Base-by-base conservation (phyloP, 92 coral and sea anemone genomes). In the Epizoanthus illoricatus region DNA sequence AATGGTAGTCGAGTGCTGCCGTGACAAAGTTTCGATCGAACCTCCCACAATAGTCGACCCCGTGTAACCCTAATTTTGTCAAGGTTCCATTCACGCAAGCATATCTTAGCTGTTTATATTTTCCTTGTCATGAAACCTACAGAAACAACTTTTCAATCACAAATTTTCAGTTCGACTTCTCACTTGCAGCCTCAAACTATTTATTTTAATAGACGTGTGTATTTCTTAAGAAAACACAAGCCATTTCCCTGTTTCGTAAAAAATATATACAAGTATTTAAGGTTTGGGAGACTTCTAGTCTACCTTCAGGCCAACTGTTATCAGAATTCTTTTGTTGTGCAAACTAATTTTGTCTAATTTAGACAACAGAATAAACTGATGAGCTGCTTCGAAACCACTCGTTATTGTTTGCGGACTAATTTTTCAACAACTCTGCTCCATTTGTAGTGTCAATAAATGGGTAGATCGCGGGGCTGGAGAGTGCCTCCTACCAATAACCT, bases 401-500 rank as follows among this genome's bases (percentile, higher is more conserved):
- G 59, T 64, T 64, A 63, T 78, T 63, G 82, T 63, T 78, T 62
- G 71, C 66, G 21, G 61, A 78, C 82, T 78, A 62, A 78, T 40
- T 78, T 75, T 17, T 78, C 24, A 70, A 78, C 59, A 58, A 78
- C 47, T 64, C 8, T 64, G 71, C 16, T 78, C 82, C 82, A 78
- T 78, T 78, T 78, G 82, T 43, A 78, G 82, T 78, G 82, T 78
- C 82, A 78, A 78, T 78, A 78, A 39, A 40, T 43, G 62, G 82
- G 82, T 52, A 63, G 82, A 78, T 20, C 16, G 21, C 28, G 18
- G 52, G 76, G 76, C 76, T 7, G 76, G 40, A n/a, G 21, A 12
- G 59, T 72, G 58, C 82, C 82, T 39, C 82, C 82, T 62, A 43
- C 59, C 71, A 42, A 78, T 78, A 63, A 78, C 60, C 47, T 42